Conservation (phyloP, 2,113 vertebrate species). For the Triplophysa dalaica region DNA sequence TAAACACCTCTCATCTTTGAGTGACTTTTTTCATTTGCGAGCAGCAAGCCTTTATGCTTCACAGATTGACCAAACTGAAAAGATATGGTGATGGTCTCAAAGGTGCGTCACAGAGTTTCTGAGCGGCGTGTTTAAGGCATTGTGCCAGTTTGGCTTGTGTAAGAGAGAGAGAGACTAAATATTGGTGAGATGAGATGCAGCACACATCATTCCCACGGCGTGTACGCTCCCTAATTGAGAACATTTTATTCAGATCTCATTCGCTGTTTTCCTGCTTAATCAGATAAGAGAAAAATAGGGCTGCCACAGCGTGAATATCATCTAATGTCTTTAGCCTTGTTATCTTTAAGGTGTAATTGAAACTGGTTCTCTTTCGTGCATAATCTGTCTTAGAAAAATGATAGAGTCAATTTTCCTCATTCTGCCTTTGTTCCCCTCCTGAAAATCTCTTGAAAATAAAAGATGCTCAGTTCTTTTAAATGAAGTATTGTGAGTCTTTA, state of each 20-base stretch:
- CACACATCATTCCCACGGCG: slow-evolving; percentile 12
- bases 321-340: background rate
- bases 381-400: background rate
- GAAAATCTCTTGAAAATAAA: background rate
- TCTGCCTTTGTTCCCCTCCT: background rate
- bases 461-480: background rate
- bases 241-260: slow-evolving; percentile 44
- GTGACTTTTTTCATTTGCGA: background rate
- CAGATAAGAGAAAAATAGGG: slow-evolving; percentile 19
- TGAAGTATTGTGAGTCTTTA: background rate
- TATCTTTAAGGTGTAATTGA: slow-evolving; percentile 30
- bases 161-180: background rate
- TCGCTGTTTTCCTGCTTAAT: slow-evolving; percentile 23
- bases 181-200: slow-evolving; percentile 17
- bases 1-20: no score
- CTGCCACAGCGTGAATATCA: slow-evolving; percentile 25
- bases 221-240: slow-evolving; percentile 31
- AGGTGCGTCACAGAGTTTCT: background rate
- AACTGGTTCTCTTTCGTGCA: slow-evolving; percentile 23
- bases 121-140: background rate
- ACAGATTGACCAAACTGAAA: background rate
- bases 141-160: background rate
- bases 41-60: background rate
- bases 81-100: background rate
- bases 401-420: background rate